phyloP scores from a whole-genome alignment of 2,888 invertebrate genomes.

The Eucera pruinosa region DNA sequence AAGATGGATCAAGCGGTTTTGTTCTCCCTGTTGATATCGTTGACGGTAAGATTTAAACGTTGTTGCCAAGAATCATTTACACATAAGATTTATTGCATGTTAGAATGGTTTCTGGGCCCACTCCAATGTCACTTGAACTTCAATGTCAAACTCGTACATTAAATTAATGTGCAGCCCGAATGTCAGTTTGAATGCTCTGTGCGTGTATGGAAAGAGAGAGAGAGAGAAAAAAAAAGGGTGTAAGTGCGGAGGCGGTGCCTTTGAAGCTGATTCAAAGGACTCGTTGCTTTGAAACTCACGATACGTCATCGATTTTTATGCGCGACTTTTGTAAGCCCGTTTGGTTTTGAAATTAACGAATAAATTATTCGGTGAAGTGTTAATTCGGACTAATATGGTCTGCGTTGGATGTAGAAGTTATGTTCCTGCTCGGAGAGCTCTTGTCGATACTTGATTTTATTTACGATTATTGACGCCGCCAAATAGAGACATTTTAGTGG shows the following conservation, averaged over 20 bases:
- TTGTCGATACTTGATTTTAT: background rate
- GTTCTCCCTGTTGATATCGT: constrained; percentile 57
- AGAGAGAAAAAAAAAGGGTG: constrained; percentile 8
- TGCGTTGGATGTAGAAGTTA: background rate
- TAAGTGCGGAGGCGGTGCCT: constrained; percentile 24
- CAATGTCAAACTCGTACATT: constrained; percentile 61
- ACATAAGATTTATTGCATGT: constrained; percentile 55
- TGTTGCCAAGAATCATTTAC: constrained; percentile 39
- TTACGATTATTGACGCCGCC: background rate
- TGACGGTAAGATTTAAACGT: constrained; percentile 64
- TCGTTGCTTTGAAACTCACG: constrained; percentile 4
- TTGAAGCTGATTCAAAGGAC: constrained; percentile 41
- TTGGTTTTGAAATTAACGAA: constrained; percentile 26
- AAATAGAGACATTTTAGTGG: background rate
- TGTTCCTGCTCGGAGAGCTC: background rate
- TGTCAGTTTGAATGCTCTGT: background rate
- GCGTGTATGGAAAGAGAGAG: background rate
- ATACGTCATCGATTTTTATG: constrained; percentile 38
- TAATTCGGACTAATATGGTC: background rate
- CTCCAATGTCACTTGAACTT: constrained; percentile 41
- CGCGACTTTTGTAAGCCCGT: constrained; percentile 2
- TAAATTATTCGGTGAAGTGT: constrained; percentile 9
- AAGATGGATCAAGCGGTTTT: constrained; percentile 63
- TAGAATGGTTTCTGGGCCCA: constrained; percentile 36
- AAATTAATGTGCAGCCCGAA: constrained; percentile 41